Base-by-base conservation (phyloP, 2,797 vertebrate genomes). In the Ibycter americanus region DNA sequence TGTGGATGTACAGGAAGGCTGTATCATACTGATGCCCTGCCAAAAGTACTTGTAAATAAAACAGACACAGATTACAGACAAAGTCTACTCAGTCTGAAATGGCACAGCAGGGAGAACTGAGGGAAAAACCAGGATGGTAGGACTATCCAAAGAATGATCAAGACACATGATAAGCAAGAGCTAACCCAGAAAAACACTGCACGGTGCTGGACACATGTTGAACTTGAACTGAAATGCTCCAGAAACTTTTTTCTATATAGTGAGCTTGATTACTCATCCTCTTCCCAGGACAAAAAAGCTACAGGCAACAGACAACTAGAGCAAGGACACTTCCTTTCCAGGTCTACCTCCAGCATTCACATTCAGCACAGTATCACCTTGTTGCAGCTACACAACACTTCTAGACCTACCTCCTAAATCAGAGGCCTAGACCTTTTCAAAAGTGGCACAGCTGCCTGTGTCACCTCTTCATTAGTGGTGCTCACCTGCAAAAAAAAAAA, bases 321-420 rank as follows among this genome's bases (percentile, higher is more conserved):
- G 29, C 38, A 77, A 61, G 32, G 51, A 16, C 54, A 49, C 11
- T 21, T 65, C 22, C 42, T 34, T 49, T 29, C 40, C 8, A 29
- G 19, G 42, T 27, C 25, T 17, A 51, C 5, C 25, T 55, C 36
- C 55, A 89, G 54, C 27, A 10, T 1, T 49, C 49, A 29, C 18
- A 29, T 8, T 36, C 52, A 82, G 58, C 49, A 36, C 0, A 0
- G 21, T 5, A 78, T 5, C 4, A 38, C 55, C 29, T 9, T 25
- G 15, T 1, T 52, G 42, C 52, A 74, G 63, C 17, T 5, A 44
- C 16, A 11, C 20, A 76, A 32, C 21, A 15, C 32, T 61, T 66
- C 12, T 16, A 25, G n/a, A 11, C 13, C 15, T 11, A 22, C 1
- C 23, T 72, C 59, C 83, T 51, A 65, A 1, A 47, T 4, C 19